A percentile compares a stretch with the other conserved stretches of the same genome.
Evolutionary conservation across 1,140 invertebrate genomes (phyloP).

Genomic region (Musca domestica): DNA sequence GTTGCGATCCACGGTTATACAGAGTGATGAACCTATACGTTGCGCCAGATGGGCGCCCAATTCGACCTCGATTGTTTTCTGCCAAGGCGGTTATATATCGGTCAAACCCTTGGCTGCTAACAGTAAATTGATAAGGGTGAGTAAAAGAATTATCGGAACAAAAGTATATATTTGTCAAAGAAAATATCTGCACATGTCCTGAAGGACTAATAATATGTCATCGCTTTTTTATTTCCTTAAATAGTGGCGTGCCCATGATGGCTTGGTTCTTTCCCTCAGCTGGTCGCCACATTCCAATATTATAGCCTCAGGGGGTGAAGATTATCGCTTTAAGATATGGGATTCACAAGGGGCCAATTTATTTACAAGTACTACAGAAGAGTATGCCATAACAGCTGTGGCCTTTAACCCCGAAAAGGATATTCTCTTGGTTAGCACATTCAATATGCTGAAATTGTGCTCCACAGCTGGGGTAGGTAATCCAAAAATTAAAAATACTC

Average conservation of each 20-base stretch:
- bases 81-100: slow-evolving; percentile 76
- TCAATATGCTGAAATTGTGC: slow-evolving; percentile 88
- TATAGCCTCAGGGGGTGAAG: slow-evolving; percentile 92
- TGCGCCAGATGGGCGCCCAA: slow-evolving; percentile 85
- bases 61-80: slow-evolving; percentile 79
- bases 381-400: slow-evolving; percentile 88
- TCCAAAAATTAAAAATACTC: no score
- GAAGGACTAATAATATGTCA: background rate
- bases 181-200: background rate
- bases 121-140: slow-evolving; percentile 79
- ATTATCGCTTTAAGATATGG: slow-evolving; percentile 95
- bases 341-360: slow-evolving; percentile 84
- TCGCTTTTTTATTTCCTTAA: slow-evolving; percentile 29
- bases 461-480: slow-evolving; percentile 84
- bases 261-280: slow-evolving; percentile 79
- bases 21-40: slow-evolving; percentile 77
- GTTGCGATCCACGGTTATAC: slow-evolving; percentile 84
- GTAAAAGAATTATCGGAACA: slow-evolving; percentile 3
- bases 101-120: slow-evolving; percentile 90
- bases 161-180: background rate
- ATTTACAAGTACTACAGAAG: slow-evolving; percentile 77
- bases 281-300: slow-evolving; percentile 88
- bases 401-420: slow-evolving; percentile 89
- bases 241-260: slow-evolving; percentile 97
- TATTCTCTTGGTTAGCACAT: slow-evolving; percentile 89